These are phyloP conservation scores for Uria aalge DNA, from an alignment of 2,113 vertebrate genomes.

Conservation along the genomic window DNA sequence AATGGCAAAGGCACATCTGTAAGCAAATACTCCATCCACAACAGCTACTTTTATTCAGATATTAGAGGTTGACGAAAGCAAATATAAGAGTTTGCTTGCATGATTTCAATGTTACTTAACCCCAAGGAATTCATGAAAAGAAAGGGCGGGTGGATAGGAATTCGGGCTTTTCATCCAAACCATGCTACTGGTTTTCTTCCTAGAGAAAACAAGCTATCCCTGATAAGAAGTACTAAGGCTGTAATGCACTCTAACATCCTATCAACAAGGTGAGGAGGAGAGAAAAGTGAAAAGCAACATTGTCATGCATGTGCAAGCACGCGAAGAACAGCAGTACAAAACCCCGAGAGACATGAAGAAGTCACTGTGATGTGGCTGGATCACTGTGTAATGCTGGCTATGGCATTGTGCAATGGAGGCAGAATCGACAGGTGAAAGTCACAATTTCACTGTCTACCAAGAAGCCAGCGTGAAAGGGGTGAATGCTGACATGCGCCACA, in stretches of 20 bases:
- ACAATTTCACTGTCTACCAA: neutral
- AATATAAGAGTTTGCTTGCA: neutral
- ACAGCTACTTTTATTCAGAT: neutral
- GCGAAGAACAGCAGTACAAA: neutral
- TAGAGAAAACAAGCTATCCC: neutral
- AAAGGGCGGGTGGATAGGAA: neutral
- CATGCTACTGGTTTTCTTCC: neutral
- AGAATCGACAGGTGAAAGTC: neutral
- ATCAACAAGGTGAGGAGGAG: neutral
- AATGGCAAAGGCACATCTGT: neutral
- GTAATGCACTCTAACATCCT: neutral
- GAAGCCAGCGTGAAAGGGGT: neutral
- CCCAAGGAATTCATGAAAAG: neutral
- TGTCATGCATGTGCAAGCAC: fast-evolving
- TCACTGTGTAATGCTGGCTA: fast-evolving
- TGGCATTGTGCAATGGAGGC: neutral
- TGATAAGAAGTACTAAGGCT: neutral
- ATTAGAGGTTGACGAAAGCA: neutral
- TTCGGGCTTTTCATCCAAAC: neutral
- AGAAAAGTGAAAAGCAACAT: neutral
- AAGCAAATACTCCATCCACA: neutral
- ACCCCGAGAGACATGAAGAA: fast-evolving
- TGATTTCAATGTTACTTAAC: neutral
- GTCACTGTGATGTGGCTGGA: fast-evolving
- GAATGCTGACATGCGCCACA: neutral